Percentiles rank a stretch among this genome's conserved stretches.
Evolutionary conservation across 2,888 invertebrate genomes (phyloP).

Genomic region (Ichneumon xanthorius): DNA sequence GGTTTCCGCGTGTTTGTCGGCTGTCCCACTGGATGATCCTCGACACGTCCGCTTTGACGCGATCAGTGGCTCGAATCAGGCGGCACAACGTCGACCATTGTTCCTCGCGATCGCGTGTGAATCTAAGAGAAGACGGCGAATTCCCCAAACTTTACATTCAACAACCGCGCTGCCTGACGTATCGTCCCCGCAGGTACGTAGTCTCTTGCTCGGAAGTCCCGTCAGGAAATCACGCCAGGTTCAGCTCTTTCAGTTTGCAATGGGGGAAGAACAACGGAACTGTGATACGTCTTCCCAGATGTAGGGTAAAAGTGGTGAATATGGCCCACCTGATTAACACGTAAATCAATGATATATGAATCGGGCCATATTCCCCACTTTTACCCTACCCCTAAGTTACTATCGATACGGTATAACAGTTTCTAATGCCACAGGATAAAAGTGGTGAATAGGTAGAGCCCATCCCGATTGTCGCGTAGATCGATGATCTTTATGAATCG

Average conservation of each 20-base stretch:
- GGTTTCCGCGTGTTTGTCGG: constrained; percentile 47
- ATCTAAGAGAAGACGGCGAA: constrained; percentile 57
- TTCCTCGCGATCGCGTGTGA: constrained; percentile 74
- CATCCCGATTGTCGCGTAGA: background rate
- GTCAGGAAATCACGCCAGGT: too few relatives aligned
- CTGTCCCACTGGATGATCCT: constrained; percentile 69
- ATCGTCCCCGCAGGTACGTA: too few relatives aligned
- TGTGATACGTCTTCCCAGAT: too few relatives aligned
- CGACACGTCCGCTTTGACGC: constrained; percentile 77
- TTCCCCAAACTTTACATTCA: background rate
- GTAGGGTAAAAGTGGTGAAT: too few relatives aligned
- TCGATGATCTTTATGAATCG: background rate
- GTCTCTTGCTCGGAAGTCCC: too few relatives aligned
- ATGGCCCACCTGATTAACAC: too few relatives aligned
- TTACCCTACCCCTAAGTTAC: too few relatives aligned
- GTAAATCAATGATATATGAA: too few relatives aligned
- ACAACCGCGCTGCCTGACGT: background rate
- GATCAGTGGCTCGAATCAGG: constrained; percentile 74
- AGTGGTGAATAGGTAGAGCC: background rate
- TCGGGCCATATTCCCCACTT: too few relatives aligned
- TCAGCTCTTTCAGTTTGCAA: too few relatives aligned
- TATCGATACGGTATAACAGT: too few relatives aligned
- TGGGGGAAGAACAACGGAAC: too few relatives aligned
- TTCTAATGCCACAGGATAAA: background rate
- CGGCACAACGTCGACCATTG: constrained; percentile 74